Base-by-base conservation (phyloP, 1,140 invertebrate species). In the Bombus superbus region DNA sequence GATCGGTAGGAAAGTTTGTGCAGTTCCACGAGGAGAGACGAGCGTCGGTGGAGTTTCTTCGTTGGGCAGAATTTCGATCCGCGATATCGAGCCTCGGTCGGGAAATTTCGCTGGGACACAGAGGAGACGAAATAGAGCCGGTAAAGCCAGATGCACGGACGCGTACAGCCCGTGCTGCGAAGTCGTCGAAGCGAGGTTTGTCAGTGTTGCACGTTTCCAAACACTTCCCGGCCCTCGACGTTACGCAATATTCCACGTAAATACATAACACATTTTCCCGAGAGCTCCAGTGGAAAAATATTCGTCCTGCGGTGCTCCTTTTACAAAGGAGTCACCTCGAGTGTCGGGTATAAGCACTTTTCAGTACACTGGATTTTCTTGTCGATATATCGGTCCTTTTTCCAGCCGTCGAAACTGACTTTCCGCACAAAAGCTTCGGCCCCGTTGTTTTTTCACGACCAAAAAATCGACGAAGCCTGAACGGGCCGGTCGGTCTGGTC, bases 201-300 rank as follows among this genome's bases (percentile, higher is more conserved):
- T 86, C 72, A 80, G 77, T 74, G 82, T 66, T 79, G 87, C 74
- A 83, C 85, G 87, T 89, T 88, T 86, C 69, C 81, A 88, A 90
- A 90, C 83, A 91, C 84, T 91, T 89, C 88, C 88, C 88, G 86
- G 90, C 64, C 86, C 86, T 86, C 76, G 91, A 75, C 75, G 87
- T 92, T 92, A 92, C 92, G 92, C 92, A 92, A 92, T 91, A 85
- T 89, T 91, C 92, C 86, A 91, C 91, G 90, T 90, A 92, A 92
- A 92, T 92, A 92, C 92, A 92, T 92, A 92, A 91, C 85, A 88
- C 89, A 79, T 89, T 90, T 85, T 53, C 76, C 73, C 42, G 74
- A 78, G 86, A 59, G 66, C 81, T 81, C 81, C 78, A 85, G 84
- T 86, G 88, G 28, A 28, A 89, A 81, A 89, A 83, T 69, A 85